Conservation (phyloP, 2,797 vertebrate species). For the Dromococcyx pavoninus region DNA sequence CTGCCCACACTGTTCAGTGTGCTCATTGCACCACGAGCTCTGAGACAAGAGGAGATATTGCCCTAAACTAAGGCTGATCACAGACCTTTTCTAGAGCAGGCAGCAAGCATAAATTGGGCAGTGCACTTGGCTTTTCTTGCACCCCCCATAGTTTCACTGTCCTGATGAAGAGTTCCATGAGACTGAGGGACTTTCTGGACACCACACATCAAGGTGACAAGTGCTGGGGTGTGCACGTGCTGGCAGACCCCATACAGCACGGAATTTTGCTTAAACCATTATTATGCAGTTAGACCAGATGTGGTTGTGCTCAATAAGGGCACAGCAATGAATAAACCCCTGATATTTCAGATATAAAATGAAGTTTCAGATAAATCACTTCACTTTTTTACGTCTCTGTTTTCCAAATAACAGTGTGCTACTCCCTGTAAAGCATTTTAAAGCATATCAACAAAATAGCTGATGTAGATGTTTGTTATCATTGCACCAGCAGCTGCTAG, state of each 20-base stretch:
- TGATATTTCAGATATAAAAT: background rate
- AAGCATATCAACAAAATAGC: background rate
- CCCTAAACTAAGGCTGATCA: background rate
- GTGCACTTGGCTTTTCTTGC: background rate
- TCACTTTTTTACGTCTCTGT: background rate
- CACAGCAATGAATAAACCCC: background rate
- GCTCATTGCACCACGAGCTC: background rate
- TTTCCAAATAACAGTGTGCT: background rate
- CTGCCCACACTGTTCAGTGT: background rate
- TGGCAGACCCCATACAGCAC: background rate
- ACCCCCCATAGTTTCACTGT: background rate
- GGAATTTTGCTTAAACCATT: background rate
- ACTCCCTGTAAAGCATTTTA: background rate
- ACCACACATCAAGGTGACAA: background rate
- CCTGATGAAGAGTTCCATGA: background rate
- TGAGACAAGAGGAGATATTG: background rate
- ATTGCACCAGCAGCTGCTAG: background rate
- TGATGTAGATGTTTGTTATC: background rate
- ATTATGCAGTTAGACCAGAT: background rate
- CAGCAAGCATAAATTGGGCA: accelerated
- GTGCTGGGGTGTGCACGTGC: background rate
- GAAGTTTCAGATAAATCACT: background rate
- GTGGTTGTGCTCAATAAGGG: background rate
- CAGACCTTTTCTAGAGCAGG: accelerated
- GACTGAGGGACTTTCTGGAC: background rate